These are phyloP conservation scores for Clarias macrocephalus DNA, from an alignment of 2,113 vertebrate genomes.

Conservation along the genomic window DNA sequence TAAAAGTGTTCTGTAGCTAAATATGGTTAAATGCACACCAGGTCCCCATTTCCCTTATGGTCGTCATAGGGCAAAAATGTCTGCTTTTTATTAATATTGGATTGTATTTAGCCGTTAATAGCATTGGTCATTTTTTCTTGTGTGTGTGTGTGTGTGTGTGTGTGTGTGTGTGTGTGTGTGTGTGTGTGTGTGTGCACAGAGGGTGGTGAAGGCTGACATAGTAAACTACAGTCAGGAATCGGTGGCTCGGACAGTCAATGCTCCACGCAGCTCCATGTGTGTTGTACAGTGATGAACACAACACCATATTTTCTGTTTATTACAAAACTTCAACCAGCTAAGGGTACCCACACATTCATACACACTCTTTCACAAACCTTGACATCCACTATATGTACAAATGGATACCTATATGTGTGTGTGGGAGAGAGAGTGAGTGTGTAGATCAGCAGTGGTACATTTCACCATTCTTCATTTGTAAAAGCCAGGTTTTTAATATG, in stretches of 20 bases:
- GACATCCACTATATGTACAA: too few species aligned
- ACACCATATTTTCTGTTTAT: constrained; percentile 10
- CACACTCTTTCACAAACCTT: not conserved
- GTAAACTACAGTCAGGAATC: constrained; percentile 99
- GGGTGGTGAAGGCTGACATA: constrained; percentile 97
- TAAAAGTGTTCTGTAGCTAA: not conserved
- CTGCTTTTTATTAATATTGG: not conserved
- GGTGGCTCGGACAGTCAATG: constrained; percentile 81
- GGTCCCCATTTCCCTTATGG: not conserved
- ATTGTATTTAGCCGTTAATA: constrained; percentile 1
- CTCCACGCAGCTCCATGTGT: constrained; percentile 95
- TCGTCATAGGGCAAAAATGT: not conserved
- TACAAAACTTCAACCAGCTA: too few species aligned
- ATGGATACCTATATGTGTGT: not conserved
- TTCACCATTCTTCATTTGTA: not conserved
- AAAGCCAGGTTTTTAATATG: not conserved
- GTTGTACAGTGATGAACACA: constrained; percentile 67
- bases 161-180: constrained; percentile 4
- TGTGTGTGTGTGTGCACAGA: constrained; percentile 71
- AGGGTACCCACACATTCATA: constrained; percentile 14
- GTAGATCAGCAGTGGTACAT: not conserved
- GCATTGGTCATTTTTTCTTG: constrained; percentile 18
- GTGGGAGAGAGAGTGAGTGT: not conserved
- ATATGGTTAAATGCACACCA: not conserved
- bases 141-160: not conserved